A percentile compares a stretch with the other conserved stretches of the same genome.
Conservation (phyloP, 1,140 invertebrate species). For the Caenorhabditis tropicalis region DNA sequence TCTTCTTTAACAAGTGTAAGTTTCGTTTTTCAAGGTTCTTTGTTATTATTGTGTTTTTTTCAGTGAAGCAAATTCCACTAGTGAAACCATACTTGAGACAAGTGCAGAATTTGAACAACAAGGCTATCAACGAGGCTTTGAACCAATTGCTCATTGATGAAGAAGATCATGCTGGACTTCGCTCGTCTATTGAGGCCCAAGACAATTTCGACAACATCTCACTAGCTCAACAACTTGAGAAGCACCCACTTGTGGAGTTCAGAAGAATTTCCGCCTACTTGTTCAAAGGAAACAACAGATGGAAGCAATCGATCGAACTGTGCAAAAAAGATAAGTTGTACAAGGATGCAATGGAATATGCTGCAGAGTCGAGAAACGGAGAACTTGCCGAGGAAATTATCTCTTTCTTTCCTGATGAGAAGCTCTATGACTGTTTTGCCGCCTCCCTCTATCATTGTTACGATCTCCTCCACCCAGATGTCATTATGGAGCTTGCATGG, state of each 20-base stretch:
- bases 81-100: constrained; percentile 96
- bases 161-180: constrained; percentile 87
- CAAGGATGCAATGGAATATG: constrained; percentile 99
- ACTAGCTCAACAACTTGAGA: constrained; percentile 93
- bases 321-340: constrained; percentile 98
- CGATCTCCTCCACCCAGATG: constrained; percentile 94
- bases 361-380: constrained; percentile 91
- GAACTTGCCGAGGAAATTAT: constrained; percentile 96
- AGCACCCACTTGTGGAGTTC: constrained; percentile 98
- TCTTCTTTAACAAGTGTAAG: constrained; percentile 78
- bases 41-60: constrained; percentile 53
- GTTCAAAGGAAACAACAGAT: constrained; percentile 97
- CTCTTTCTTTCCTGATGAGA: constrained; percentile 94
- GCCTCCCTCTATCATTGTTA: constrained; percentile 98
- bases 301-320: constrained; percentile 98
- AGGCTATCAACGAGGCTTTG: constrained; percentile 97
- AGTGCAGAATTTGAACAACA: constrained; percentile 97
- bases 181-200: constrained; percentile 97
- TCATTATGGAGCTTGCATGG: constrained; percentile 97
- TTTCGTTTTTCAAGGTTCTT: not conserved
- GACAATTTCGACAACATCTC: constrained; percentile 99
- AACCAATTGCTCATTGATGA: constrained; percentile 97
- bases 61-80: constrained; percentile 83
- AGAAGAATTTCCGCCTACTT: constrained; percentile 97
- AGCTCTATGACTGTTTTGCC: constrained; percentile 95